Evolutionary conservation across 2,113 vertebrate species (phyloP), one percentile per base, ranked within the genome.

Genomic region (Callipepla californica): DNA sequence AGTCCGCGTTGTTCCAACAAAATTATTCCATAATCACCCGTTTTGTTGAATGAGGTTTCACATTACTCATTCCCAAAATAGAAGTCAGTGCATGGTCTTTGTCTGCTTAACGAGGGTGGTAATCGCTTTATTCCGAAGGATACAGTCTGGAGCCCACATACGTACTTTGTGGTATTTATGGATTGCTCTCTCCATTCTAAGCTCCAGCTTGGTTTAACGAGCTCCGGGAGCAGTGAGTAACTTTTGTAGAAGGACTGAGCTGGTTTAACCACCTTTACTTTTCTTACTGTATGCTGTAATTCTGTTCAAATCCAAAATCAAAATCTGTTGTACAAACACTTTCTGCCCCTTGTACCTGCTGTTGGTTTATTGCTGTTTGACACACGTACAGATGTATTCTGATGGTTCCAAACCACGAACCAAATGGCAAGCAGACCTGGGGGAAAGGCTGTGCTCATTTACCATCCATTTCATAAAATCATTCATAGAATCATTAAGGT

Each of bases 21-120:
- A 96, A 95, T 94, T 88, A 90, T 83, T 90, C 91, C 85, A 57
- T 94, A 87, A 91, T 93, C 90, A 75, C 68, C 57, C 36, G 0
- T 91, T 68, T 68, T 36, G 82, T 65, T 61, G 73, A 91, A 40
- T 7, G 50, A 20, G 72, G 82, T 40, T 80, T 83, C 94, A 48
- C 69, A 88, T 94, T 90, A 91, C 76, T 84, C 93, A 91, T 80
- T 66, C 76, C 62, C 30, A 76, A 86, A 96, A 94, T 23, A 66
- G 85, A 72, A 95, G 87, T 42, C 81, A 34, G 76, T 14, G 87
- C 80, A 92, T 85, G 92, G 74, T 94, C 85, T 88, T 94, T 84
- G 95, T 91, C 44, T 77, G 68, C 83, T 95, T 94, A 88, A 94
- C 19, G n/a, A 82, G 69, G 73, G 76, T 48, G 79, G 77, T 91